Percentiles rank a stretch among this genome's conserved stretches.
Conservation (phyloP, 2,113 vertebrate genomes). For the Eulemur rufifrons region DNA sequence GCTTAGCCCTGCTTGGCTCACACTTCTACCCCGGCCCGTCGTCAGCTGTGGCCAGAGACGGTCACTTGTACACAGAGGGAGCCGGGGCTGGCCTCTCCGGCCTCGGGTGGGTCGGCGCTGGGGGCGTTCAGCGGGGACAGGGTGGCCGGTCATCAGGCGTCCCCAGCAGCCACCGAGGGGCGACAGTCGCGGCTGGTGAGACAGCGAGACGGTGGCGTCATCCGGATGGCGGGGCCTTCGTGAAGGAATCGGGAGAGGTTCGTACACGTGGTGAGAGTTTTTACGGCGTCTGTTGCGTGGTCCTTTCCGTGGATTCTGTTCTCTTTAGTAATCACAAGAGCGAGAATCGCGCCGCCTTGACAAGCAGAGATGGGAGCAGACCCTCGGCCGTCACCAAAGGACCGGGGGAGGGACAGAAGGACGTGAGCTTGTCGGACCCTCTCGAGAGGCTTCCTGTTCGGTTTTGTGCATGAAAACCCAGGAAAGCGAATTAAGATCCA, state of each 20-base stretch:
- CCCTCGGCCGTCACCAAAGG: background rate
- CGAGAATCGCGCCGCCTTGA: background rate
- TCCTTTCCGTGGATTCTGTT: background rate
- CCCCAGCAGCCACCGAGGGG: too few species aligned
- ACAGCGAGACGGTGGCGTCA: fast-evolving
- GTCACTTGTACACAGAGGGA: background rate
- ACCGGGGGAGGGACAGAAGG: background rate
- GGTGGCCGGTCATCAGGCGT: background rate
- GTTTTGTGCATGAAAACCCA: background rate
- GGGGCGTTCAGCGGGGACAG: background rate
- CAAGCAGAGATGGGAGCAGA: background rate
- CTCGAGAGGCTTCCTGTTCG: background rate
- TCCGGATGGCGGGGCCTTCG: too few species aligned
- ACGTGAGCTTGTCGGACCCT: background rate
- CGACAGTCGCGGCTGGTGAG: background rate
- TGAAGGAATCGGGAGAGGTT: background rate
- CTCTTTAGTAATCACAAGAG: background rate
- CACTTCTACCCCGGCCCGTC: background rate
- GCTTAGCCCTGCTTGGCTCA: background rate
- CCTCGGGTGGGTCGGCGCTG: background rate
- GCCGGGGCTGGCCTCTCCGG: background rate
- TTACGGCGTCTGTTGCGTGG: background rate
- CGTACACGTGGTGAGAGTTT: fast-evolving
- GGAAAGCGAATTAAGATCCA: background rate
- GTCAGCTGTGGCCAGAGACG: background rate